A percentile compares a stretch with the other conserved stretches of the same genome.
Evolutionary conservation across 2,888 invertebrate species (phyloP).

Genomic region (Tyria jacobaeae): DNA sequence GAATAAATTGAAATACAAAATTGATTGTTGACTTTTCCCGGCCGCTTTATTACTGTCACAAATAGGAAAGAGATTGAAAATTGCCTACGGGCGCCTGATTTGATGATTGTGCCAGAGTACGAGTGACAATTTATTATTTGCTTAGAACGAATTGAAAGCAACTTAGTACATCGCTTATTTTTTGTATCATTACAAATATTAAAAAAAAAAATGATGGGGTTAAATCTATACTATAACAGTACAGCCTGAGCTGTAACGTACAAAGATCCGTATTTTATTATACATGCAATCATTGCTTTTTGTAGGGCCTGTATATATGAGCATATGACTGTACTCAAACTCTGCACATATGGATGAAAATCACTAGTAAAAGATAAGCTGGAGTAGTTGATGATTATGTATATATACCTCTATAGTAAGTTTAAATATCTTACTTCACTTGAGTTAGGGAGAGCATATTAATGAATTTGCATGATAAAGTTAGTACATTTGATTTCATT

Average conservation of each 20-base stretch:
- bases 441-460: too few relatives aligned
- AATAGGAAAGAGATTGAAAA: conserved; percentile 86
- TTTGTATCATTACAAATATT: neutral
- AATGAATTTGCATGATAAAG: neutral
- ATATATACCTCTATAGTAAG: too few relatives aligned
- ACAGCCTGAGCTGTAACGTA: neutral
- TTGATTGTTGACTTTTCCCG: conserved; percentile 87
- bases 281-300: too few relatives aligned
- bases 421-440: too few relatives aligned
- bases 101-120: conserved; percentile 54
- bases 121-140: conserved; percentile 53
- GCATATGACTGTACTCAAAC: too few relatives aligned
- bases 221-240: neutral
- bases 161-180: neutral
- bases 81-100: conserved; percentile 77
- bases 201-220: too few relatives aligned
- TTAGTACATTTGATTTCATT: conserved; percentile 5
- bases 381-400: too few relatives aligned
- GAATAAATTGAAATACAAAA: conserved; percentile 87
- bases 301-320: too few relatives aligned
- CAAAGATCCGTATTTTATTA: too few relatives aligned
- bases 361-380: too few relatives aligned
- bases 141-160: neutral
- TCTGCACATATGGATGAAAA: too few relatives aligned
- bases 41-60: conserved; percentile 86